These are phyloP conservation scores for Benthochromis sp. DNA, from an alignment of 2,113 vertebrate species.

Conservation along the genomic window DNA sequence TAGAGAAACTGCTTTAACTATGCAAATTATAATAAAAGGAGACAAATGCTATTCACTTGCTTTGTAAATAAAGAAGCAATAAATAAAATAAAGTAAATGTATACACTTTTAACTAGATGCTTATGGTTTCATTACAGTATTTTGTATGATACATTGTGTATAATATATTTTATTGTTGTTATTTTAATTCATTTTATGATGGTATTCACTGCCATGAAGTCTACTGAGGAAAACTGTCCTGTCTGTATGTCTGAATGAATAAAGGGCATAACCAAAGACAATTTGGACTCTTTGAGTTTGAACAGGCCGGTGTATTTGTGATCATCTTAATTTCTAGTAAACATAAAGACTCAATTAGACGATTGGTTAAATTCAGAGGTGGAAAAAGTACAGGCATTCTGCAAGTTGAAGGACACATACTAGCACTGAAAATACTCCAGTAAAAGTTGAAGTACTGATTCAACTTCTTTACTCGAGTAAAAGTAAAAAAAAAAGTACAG, in stretches of 20 bases:
- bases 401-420: not conserved
- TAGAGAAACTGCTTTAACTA: conserved; percentile 66
- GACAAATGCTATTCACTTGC: conserved; percentile 53
- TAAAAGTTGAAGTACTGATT: not conserved
- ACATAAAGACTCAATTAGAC: not conserved
- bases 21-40: conserved; percentile 58
- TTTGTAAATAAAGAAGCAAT: conserved; percentile 40
- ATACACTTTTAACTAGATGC: conserved; percentile 52
- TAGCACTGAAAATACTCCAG: not conserved
- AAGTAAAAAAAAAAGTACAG: not conserved
- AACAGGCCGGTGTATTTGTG: not conserved
- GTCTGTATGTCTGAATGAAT: conserved; percentile 39
- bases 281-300: not conserved
- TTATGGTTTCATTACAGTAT: conserved; percentile 23
- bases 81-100: conserved; percentile 76
- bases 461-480: not conserved
- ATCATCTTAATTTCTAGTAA: not conserved
- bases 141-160: conserved; percentile 23
- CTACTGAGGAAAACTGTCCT: conserved; percentile 14
- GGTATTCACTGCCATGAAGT: conserved; percentile 47
- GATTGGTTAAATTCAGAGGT: not conserved
- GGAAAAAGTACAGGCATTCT: not conserved
- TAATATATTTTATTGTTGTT: conserved; percentile 9
- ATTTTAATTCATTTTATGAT: conserved; percentile 17
- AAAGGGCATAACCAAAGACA: not conserved